Conservation (phyloP, 2,113 vertebrate genomes). For the Xiphophorus hellerii region DNA sequence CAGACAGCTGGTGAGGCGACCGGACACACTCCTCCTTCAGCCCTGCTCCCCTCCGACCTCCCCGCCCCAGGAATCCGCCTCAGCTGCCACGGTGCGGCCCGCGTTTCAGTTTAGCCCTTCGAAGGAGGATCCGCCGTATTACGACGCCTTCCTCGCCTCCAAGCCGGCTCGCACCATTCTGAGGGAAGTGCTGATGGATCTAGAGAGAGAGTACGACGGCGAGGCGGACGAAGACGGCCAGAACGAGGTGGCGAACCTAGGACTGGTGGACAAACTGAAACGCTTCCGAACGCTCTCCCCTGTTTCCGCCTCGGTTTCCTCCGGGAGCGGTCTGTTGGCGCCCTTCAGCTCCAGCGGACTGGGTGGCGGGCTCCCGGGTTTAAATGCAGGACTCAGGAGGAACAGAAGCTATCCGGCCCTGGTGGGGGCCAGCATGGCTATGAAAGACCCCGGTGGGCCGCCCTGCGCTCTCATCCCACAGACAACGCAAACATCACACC, state of each 20-base stretch:
- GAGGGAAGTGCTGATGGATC: conserved; percentile 88
- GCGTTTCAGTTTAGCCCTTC: conserved; percentile 89
- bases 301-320: conserved; percentile 36
- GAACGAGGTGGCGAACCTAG: conserved; percentile 89
- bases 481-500: conserved; percentile 15
- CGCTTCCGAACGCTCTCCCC: conserved; percentile 83
- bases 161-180: conserved; percentile 95
- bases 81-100: conserved; percentile 3
- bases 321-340: conserved; percentile 76
- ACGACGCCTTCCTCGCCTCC: conserved; percentile 92
- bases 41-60: conserved; percentile 92
- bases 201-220: conserved; percentile 71
- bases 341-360: conserved; percentile 83
- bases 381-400: conserved; percentile 89
- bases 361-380: conserved; percentile 81
- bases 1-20: conserved; percentile 29
- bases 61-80: conserved; percentile 38
- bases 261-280: conserved; percentile 95
- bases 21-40: conserved; percentile 67
- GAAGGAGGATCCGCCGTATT: conserved; percentile 79
- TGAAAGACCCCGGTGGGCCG: conserved; percentile 88
- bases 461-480: conserved; percentile 85
- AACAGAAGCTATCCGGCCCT: conserved; percentile 95
- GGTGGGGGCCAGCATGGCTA: conserved; percentile 98
- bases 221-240: conserved; percentile 86